Evolutionary conservation across 2,888 invertebrate species (phyloP).

Genomic region (Myopa tessellatipennis): DNA sequence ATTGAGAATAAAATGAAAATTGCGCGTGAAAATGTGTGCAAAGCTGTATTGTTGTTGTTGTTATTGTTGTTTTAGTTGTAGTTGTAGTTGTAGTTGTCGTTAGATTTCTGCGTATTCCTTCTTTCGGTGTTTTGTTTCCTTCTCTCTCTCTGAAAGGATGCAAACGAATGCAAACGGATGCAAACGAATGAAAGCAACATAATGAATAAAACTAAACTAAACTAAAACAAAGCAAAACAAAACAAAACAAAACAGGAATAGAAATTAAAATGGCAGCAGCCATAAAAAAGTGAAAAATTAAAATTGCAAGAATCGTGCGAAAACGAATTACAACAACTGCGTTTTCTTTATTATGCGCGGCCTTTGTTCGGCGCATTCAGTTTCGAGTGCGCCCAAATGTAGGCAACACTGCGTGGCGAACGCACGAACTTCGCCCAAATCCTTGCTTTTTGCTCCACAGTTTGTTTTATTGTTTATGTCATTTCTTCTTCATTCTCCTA

Average conservation of each 20-base stretch:
- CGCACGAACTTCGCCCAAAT: slow-evolving; percentile 1
- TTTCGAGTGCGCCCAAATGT: not conserved
- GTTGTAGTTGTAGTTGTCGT: no score
- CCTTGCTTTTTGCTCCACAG: not conserved
- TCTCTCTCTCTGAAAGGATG: not conserved
- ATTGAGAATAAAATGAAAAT: slow-evolving; percentile 37
- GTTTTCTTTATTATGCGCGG: slow-evolving; percentile 2
- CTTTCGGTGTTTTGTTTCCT: not conserved
- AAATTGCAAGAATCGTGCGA: slow-evolving; percentile 1
- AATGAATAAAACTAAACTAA: slow-evolving; percentile 5
- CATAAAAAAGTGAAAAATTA: not conserved
- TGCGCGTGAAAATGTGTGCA: slow-evolving; percentile 34
- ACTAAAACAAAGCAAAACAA: not conserved
- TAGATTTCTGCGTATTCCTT: slow-evolving; percentile 4
- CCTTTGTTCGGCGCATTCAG: not conserved
- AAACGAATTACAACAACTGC: not conserved
- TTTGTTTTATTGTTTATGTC: no score
- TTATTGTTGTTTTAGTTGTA: slow-evolving; percentile 5
- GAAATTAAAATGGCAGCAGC: slow-evolving; percentile 2
- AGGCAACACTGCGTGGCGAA: not conserved
- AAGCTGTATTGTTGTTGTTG: slow-evolving; percentile 10
- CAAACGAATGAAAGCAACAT: not conserved
- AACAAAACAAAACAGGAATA: not conserved
- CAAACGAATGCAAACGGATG: not conserved
- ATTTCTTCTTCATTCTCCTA: no score